Percentiles rank a stretch among this genome's conserved stretches.
These are phyloP conservation scores for Erithacus rubecula DNA, from an alignment of 2,797 vertebrate species.

Conservation along the genomic window DNA sequence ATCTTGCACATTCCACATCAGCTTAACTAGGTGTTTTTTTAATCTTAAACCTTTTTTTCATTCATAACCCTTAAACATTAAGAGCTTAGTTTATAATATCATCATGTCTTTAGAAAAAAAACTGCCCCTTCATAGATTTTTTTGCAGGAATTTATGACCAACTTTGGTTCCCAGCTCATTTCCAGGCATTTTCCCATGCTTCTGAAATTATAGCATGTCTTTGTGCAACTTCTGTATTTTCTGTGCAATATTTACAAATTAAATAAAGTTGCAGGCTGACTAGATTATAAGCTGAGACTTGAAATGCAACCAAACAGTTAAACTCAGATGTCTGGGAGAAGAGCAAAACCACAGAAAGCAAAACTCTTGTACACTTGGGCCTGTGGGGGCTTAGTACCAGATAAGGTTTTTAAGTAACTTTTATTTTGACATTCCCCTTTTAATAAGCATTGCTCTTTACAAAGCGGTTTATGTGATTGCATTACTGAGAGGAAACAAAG, in stretches of 20 bases:
- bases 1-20: not conserved
- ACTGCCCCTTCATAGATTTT: not conserved
- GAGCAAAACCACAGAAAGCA: not conserved
- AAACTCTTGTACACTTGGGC: not conserved
- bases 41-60: not conserved
- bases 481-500: conserved; percentile 57
- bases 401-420: conserved; percentile 20
- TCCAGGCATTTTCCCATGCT: not conserved
- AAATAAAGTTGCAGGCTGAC: not conserved
- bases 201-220: not conserved
- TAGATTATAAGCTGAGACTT: not conserved
- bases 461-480: conserved; percentile 1
- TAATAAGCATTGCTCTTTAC: not conserved
- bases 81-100: not conserved
- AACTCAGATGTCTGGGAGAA: not conserved
- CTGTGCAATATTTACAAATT: not conserved
- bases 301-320: not conserved
- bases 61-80: not conserved
- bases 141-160: not conserved
- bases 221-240: not conserved
- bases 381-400: not conserved
- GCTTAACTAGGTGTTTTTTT: not conserved
- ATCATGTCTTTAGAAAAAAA: not conserved
- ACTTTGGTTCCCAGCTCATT: not conserved
- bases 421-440: conserved; percentile 55